Percentiles rank a stretch among this genome's conserved stretches.
These are phyloP conservation scores for Sanderia malayensis DNA, from an alignment of 30 jellyfish, hydroid and myxozoan species.

Conservation along the genomic window DNA sequence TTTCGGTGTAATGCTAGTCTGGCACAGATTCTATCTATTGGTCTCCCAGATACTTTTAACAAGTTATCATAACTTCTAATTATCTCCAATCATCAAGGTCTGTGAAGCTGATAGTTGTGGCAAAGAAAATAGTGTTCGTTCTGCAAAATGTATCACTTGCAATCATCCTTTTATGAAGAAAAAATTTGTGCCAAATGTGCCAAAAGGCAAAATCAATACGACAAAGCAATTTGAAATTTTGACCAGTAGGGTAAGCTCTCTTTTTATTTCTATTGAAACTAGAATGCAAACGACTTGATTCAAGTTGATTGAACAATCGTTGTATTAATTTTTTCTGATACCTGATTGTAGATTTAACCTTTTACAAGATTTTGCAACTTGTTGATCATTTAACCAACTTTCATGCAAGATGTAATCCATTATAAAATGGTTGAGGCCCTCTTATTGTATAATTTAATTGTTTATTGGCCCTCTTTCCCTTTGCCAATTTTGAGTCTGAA, in stretches of 20 bases:
- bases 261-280: neutral
- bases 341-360: neutral
- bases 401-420: neutral
- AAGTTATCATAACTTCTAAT: too few species aligned
- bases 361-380: neutral
- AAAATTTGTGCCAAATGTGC: too few species aligned
- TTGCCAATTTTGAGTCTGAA: neutral
- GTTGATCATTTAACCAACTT: neutral
- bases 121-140: too few species aligned
- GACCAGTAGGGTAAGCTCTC: conserved; percentile 3
- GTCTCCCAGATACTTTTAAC: too few species aligned
- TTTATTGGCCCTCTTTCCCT: neutral
- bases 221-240: neutral
- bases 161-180: too few species aligned
- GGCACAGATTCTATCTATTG: too few species aligned
- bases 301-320: neutral
- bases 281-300: neutral
- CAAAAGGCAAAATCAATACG: too few species aligned
- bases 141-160: too few species aligned
- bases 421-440: conserved; percentile 1
- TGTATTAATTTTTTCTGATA: neutral
- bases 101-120: too few species aligned
- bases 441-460: neutral
- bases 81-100: too few species aligned
- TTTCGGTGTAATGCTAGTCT: too few species aligned